phyloP scores from a whole-genome alignment of 2,113 vertebrate species.

The Psammodynastes pulverulentus region DNA sequence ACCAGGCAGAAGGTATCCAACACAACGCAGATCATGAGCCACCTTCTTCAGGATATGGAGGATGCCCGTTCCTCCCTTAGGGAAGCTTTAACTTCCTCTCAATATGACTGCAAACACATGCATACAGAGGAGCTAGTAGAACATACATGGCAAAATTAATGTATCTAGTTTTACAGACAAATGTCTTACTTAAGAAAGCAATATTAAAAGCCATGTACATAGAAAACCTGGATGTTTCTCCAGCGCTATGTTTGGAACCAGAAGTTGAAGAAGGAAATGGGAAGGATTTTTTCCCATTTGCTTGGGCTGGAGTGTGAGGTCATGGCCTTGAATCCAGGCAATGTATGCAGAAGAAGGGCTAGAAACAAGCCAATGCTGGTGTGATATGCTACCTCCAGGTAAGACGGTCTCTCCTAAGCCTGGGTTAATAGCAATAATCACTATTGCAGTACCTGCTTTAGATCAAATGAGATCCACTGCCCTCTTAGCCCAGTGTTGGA shows the following conservation, averaged over 20 bases:
- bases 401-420: too few relatives aligned
- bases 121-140: not conserved
- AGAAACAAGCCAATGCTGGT: not conserved
- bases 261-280: not conserved
- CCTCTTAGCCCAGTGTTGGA: too few relatives aligned
- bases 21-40: not conserved
- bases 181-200: not conserved
- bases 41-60: not conserved
- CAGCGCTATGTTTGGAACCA: not conserved
- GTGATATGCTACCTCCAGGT: not conserved
- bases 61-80: not conserved
- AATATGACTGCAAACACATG: not conserved
- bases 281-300: not conserved
- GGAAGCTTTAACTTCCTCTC: not conserved
- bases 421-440: not conserved
- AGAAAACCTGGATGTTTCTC: not conserved
- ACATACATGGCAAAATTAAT: not conserved
- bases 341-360: not conserved
- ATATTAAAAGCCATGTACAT: not conserved
- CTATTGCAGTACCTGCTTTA: not conserved
- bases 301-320: not conserved
- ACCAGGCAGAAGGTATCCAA: not conserved
- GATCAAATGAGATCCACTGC: not conserved
- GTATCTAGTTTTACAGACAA: not conserved
- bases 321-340: not conserved